Base-by-base conservation (phyloP, 2,888 invertebrate species). In the Thera obeliscata region DNA sequence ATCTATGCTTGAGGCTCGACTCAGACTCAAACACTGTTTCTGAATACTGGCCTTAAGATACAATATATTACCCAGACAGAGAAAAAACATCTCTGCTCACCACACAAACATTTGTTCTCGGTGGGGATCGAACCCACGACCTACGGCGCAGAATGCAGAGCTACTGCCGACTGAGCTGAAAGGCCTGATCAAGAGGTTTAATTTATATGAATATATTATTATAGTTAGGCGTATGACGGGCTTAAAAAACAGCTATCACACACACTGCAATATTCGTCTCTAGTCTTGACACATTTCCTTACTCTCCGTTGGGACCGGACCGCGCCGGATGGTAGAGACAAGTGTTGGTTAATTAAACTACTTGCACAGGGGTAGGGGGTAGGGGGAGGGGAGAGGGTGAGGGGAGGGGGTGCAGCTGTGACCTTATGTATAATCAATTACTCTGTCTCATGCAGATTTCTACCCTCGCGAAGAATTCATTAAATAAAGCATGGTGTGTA, bases 331-430 rank as follows among this genome's bases (percentile, higher is more conserved):
- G 59, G 41, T 36, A 8, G 33, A n/a, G 64, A 56, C 64, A 59
- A 64, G 64, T 59, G 62, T 63, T 11, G 63, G 55, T 56, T 60
- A 65, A 60, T 65, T 65, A 65, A 65, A 56, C 38, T 46, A 38
- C 52, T 54, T 36, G 64, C 36, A 35, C 36, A 7, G 12, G 38
- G 50, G 59, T 9, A 22, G 22, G 38, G 38, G 48, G 48, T 9
- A 22, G 22, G 22, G 48, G 48, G 8, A 22, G 22, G 22, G 33
- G 46, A 4, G 12, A 38, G 38, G 50, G 59, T 9, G 38, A 12
- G 35, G 12, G 35, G 46, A 48, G 46, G 48, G 48, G 8, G 50
- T 33, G 61, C 52, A 61, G 61, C 61, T 55, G 50, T 43, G 57
- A 57, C 52, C 43, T 57, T 7, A 46, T 11, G 8, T 49, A 46